Conservation (phyloP, 2,113 vertebrate species). For the Andinoacara biseriatus region DNA sequence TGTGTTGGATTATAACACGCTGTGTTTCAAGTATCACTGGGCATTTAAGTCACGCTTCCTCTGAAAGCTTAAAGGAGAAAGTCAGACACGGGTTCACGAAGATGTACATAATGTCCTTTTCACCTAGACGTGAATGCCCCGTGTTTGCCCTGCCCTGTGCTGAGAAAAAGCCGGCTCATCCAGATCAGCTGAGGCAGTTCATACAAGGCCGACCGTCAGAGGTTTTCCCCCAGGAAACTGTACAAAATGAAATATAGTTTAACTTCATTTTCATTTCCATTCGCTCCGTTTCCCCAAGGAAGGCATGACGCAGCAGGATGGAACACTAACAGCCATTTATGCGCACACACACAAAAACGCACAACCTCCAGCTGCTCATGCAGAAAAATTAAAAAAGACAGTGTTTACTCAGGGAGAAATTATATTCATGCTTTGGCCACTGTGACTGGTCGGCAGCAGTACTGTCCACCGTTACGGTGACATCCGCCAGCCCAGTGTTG, state of each 20-base stretch:
- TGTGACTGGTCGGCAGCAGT: neutral
- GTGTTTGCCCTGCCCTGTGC: neutral
- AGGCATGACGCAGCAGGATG: slow-evolving; percentile 37
- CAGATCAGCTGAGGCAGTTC: slow-evolving; percentile 13
- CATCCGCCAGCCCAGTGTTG: neutral
- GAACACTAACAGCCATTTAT: neutral
- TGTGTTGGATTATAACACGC: neutral
- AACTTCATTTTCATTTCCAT: slow-evolving; percentile 39
- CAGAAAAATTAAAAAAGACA: slow-evolving; percentile 18
- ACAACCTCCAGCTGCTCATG: neutral
- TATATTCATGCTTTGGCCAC: neutral
- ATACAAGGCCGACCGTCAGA: slow-evolving; percentile 11
- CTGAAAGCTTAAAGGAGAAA: neutral
- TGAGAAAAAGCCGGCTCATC: neutral
- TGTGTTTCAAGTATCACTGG: neutral
- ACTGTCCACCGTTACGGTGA: neutral
- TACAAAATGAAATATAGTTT: slow-evolving; percentile 23
- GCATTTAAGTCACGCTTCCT: neutral
- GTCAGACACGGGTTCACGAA: neutral
- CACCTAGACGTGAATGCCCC: neutral
- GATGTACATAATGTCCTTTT: neutral
- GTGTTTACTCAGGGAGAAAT: neutral
- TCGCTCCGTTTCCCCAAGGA: slow-evolving; percentile 30
- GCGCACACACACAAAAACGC: neutral
- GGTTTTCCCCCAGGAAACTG: neutral